Evolutionary conservation across 1,140 invertebrate species (phyloP).

Genomic region (Chymomyza costata): DNA sequence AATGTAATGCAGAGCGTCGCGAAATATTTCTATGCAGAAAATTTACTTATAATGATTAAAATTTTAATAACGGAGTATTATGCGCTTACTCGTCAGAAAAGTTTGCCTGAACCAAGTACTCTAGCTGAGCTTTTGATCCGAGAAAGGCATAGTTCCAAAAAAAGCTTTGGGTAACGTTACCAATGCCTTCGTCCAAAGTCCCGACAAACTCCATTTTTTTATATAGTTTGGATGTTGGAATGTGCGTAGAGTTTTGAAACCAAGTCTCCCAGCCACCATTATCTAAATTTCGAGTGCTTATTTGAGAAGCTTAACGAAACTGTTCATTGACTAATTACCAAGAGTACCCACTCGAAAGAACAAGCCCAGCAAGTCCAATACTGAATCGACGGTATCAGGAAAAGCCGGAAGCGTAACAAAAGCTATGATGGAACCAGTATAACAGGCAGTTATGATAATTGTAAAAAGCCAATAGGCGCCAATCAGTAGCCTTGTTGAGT

Average conservation of each 20-base stretch:
- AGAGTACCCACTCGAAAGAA: constrained; percentile 76
- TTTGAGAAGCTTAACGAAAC: constrained; percentile 2
- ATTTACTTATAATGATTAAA: neutral
- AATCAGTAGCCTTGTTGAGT: constrained; percentile 81
- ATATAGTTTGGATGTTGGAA: constrained; percentile 78
- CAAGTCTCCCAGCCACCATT: constrained; percentile 83
- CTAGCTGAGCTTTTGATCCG: constrained; percentile 80
- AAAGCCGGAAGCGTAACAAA: constrained; percentile 85
- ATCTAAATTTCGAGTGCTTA: constrained; percentile 74
- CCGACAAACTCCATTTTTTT: constrained; percentile 81
- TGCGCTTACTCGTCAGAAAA: constrained; percentile 78
- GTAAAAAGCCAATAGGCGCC: constrained; percentile 88
- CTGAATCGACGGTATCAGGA: constrained; percentile 82
- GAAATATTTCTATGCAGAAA: constrained; percentile 72
- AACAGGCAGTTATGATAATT: constrained; percentile 86
- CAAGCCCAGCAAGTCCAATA: constrained; percentile 79
- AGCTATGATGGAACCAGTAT: constrained; percentile 86
- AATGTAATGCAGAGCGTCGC: constrained; percentile 81
- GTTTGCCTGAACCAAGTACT: constrained; percentile 82
- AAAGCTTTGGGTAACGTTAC: constrained; percentile 82
- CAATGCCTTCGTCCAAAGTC: constrained; percentile 79
- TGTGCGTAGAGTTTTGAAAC: constrained; percentile 80
- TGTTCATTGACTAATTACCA: constrained; percentile 29
- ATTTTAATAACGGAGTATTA: neutral
- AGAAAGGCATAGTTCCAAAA: constrained; percentile 85